Evolutionary conservation across 2,888 invertebrate genomes (phyloP).

Genomic region (Trissolcus japonicus): DNA sequence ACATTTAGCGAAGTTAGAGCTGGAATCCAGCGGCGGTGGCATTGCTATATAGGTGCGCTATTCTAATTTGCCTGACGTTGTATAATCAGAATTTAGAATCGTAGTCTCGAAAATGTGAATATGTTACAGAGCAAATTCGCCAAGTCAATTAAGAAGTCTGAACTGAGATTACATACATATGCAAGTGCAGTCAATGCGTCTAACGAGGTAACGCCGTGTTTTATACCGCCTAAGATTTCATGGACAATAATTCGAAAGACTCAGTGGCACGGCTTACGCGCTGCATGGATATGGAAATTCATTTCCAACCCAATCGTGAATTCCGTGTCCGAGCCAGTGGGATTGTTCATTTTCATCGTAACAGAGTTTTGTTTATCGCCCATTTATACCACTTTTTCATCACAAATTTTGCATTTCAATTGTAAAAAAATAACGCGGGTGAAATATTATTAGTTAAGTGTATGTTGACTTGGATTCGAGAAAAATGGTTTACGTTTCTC

Average conservation of each 20-base stretch:
- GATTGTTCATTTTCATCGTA: too few species aligned
- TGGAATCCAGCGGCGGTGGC: constrained; percentile 47
- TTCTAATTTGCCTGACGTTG: constrained; percentile 55
- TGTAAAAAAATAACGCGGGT: background rate
- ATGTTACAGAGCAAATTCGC: constrained; percentile 57
- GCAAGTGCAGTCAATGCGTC: constrained; percentile 56
- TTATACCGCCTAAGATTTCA: constrained; percentile 53
- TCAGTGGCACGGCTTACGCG: constrained; percentile 35
- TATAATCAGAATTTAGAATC: constrained; percentile 59
- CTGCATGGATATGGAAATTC: constrained; percentile 34
- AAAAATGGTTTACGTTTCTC: background rate
- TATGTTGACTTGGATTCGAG: background rate
- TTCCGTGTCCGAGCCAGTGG: constrained; percentile 6
- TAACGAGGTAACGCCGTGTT: constrained; percentile 54
- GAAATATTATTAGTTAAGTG: background rate
- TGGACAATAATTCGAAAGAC: constrained; percentile 51
- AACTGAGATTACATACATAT: constrained; percentile 61
- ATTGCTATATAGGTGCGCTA: constrained; percentile 29
- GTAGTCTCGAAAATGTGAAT: constrained; percentile 56
- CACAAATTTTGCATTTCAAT: background rate
- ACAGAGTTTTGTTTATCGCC: too few species aligned
- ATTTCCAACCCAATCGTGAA: constrained; percentile 30
- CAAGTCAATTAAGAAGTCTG: constrained; percentile 61
- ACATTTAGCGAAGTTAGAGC: constrained; percentile 54
- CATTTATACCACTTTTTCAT: too few species aligned